phyloP scores from a whole-genome alignment of 2,113 vertebrate species.

The Aptenodytes patagonicus region DNA sequence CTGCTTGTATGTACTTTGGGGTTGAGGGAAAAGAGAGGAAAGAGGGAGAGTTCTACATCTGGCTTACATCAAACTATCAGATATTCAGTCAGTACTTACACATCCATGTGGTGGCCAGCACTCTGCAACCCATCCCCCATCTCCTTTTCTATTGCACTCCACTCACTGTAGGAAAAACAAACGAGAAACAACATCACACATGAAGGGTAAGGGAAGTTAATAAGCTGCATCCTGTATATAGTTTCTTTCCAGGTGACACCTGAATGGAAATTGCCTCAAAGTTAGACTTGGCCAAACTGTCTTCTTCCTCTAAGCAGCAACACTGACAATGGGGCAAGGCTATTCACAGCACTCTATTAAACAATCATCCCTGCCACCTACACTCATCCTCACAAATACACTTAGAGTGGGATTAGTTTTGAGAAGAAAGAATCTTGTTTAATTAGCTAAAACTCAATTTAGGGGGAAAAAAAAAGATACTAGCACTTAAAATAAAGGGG shows the following conservation, averaged over 20 bases:
- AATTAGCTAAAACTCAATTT: not conserved
- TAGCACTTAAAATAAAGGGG: not conserved
- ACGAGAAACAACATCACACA: constrained; percentile 50
- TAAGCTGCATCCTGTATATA: constrained; percentile 45
- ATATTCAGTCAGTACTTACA: constrained; percentile 82
- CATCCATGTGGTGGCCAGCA: constrained; percentile 95
- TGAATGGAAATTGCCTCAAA: constrained; percentile 34
- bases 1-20: not conserved
- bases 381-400: not conserved
- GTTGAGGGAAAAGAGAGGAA: constrained; percentile 43
- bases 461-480: not conserved
- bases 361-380: not conserved
- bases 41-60: constrained; percentile 56
- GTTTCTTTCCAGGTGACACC: constrained; percentile 53
- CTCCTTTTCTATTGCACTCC: constrained; percentile 94
- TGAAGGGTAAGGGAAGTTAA: constrained; percentile 55
- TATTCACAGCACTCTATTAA: not conserved
- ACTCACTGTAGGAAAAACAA: constrained; percentile 82
- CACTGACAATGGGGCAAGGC: not conserved
- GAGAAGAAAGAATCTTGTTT: not conserved
- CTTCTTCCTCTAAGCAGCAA: not conserved
- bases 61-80: constrained; percentile 69
- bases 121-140: constrained; percentile 97
- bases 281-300: not conserved
- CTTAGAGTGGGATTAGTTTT: not conserved